Conservation (phyloP, 1,140 invertebrate species). For the Drosophila cardini region DNA sequence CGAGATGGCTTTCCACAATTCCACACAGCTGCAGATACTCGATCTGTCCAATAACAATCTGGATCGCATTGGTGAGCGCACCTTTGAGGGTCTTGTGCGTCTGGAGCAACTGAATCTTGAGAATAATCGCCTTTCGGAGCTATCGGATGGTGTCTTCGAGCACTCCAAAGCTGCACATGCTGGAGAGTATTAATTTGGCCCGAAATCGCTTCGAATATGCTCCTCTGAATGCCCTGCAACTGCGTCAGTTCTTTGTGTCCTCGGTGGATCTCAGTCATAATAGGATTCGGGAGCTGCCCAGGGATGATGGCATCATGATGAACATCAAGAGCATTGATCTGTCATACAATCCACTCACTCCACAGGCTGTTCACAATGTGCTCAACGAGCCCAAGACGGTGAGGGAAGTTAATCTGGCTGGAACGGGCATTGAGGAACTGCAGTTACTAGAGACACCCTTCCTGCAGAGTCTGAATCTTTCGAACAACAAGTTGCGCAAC, state of each 20-base stretch:
- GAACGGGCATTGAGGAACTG: slow-evolving; percentile 89
- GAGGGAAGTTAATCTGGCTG: slow-evolving; percentile 91
- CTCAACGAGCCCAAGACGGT: slow-evolving; percentile 95
- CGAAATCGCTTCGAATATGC: slow-evolving; percentile 91
- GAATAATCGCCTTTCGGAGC: slow-evolving; percentile 89
- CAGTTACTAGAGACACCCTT: slow-evolving; percentile 94
- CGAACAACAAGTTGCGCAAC: slow-evolving; percentile 89
- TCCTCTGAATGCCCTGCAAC: slow-evolving; percentile 91
- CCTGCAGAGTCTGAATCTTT: slow-evolving; percentile 92
- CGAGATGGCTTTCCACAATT: slow-evolving; percentile 95
- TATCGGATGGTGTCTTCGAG: slow-evolving; percentile 94
- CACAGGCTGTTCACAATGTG: slow-evolving; percentile 90
- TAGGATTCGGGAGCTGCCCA: slow-evolving; percentile 90
- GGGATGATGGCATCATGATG: slow-evolving; percentile 93
- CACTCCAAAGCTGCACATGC: slow-evolving; percentile 90
- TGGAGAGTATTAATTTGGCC: slow-evolving; percentile 93
- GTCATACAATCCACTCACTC: slow-evolving; percentile 92
- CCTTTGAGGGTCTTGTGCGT: slow-evolving; percentile 92
- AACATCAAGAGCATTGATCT: slow-evolving; percentile 95
- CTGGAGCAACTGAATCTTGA: slow-evolving; percentile 91
- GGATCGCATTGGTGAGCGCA: slow-evolving; percentile 90
- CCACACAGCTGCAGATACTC: slow-evolving; percentile 92
- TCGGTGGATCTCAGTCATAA: slow-evolving; percentile 92
- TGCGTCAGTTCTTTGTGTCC: slow-evolving; percentile 92
- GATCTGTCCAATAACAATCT: slow-evolving; percentile 92